A percentile compares a stretch with the other conserved stretches of the same genome.
Conservation (phyloP, 2,113 vertebrate species). For the Nycticebus coucang region DNA sequence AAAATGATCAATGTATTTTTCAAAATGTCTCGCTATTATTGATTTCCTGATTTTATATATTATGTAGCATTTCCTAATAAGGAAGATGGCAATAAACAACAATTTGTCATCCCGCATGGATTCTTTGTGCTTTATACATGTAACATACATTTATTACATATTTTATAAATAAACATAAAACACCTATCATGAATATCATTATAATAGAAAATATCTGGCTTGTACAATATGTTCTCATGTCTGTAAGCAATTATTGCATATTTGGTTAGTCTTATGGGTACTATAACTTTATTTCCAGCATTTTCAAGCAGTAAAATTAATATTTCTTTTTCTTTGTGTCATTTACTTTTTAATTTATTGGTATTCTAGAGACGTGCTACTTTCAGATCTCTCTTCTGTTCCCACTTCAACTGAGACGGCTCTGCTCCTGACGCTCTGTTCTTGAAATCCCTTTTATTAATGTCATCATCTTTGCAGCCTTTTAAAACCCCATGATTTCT, state of each 20-base stretch:
- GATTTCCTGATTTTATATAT: background rate
- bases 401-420: background rate
- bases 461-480: background rate
- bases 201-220: background rate
- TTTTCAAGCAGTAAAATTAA: background rate
- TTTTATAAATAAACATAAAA: conserved; percentile 38
- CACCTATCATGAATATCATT: background rate
- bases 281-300: background rate
- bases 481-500: background rate
- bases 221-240: background rate
- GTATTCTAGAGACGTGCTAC: background rate
- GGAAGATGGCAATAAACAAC: background rate
- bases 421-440: background rate
- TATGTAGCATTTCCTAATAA: background rate
- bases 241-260: background rate
- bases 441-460: background rate
- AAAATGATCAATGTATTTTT: background rate
- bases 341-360: background rate
- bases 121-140: background rate
- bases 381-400: background rate
- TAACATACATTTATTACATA: background rate
- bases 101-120: background rate
- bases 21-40: background rate
- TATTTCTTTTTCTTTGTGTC: background rate
- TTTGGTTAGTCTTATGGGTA: background rate